A percentile compares a stretch with the other conserved stretches of the same genome.
phyloP scores from a whole-genome alignment of 2,797 vertebrate genomes.

The Taeniopygia guttata region DNA sequence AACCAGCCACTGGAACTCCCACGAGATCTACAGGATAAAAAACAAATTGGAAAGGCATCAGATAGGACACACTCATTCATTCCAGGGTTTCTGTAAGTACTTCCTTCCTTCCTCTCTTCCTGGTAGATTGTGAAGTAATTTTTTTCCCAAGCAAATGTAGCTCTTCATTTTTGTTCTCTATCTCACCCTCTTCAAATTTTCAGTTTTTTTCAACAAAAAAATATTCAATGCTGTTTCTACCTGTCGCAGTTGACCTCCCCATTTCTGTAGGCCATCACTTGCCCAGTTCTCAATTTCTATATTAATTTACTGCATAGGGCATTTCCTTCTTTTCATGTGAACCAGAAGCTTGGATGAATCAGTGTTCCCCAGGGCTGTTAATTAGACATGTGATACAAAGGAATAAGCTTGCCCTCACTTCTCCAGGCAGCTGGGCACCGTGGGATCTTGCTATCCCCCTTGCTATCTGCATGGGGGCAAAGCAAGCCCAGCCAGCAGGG shows the following conservation, averaged over 20 bases:
- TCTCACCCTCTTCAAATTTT: not conserved
- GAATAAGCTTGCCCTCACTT: not conserved
- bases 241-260: not conserved
- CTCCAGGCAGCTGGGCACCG: fast-evolving
- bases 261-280: not conserved
- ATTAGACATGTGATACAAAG: not conserved
- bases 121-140: not conserved
- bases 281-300: not conserved
- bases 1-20: not conserved
- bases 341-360: not conserved
- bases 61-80: not conserved
- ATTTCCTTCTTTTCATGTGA: not conserved
- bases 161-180: not conserved
- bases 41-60: not conserved
- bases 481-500: not conserved
- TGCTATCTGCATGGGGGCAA: not conserved
- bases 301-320: not conserved
- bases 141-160: not conserved
- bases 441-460: not conserved
- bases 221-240: not conserved
- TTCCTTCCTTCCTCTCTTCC: not conserved
- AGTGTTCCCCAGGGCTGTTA: not conserved
- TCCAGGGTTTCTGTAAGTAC: not conserved
- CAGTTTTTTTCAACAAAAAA: not conserved
- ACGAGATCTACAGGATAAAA: not conserved